Percentiles rank a stretch among this genome's conserved stretches.
phyloP scores from a whole-genome alignment of 2,797 vertebrate species.

The Labroides dimidiatus region DNA sequence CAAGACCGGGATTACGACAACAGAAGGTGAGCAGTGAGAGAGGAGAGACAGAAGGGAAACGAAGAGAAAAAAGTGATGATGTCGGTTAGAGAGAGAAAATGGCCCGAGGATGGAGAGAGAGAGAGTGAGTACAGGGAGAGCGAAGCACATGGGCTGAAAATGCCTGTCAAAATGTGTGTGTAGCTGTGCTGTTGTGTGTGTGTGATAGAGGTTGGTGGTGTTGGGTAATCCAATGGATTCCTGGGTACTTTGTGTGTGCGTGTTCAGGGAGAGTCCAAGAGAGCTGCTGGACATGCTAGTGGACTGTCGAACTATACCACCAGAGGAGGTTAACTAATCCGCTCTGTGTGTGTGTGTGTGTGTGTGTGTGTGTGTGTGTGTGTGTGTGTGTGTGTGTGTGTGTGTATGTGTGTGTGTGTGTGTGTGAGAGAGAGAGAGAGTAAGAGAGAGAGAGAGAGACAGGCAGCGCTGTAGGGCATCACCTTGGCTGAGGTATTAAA shows the following conservation, averaged over 20 bases:
- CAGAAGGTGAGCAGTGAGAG: constrained; percentile 15
- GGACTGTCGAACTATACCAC: constrained; percentile 55
- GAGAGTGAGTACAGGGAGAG: constrained; percentile 14
- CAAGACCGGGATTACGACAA: constrained; percentile 11
- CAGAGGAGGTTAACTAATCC: constrained; percentile 65
- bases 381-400: constrained; percentile 20
- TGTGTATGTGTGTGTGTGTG: constrained; percentile 24
- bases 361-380: constrained; percentile 26
- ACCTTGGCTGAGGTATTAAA: constrained; percentile 78
- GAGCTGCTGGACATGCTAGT: constrained; percentile 53
- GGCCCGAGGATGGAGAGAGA: constrained; percentile 31
- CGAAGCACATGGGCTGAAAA: constrained; percentile 35
- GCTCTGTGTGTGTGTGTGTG: constrained; percentile 19
- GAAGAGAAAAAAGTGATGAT: constrained; percentile 31
- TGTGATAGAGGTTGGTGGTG: constrained; percentile 19
- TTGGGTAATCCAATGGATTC: not conserved
- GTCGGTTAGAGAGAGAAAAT: constrained; percentile 36
- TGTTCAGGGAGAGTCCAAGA: constrained; percentile 24
- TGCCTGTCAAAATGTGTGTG: constrained; percentile 34
- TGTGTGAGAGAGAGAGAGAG: too few relatives aligned
- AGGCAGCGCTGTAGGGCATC: constrained; percentile 71
- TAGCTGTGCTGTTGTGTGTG: constrained; percentile 14
- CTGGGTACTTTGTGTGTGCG: not conserved
- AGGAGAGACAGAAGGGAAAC: constrained; percentile 26
- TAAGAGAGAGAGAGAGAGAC: constrained; percentile 44